Evolutionary conservation across 2,113 vertebrate species (phyloP), one percentile per base, ranked within the genome.

Genomic region (Pachycephala philippinensis): DNA sequence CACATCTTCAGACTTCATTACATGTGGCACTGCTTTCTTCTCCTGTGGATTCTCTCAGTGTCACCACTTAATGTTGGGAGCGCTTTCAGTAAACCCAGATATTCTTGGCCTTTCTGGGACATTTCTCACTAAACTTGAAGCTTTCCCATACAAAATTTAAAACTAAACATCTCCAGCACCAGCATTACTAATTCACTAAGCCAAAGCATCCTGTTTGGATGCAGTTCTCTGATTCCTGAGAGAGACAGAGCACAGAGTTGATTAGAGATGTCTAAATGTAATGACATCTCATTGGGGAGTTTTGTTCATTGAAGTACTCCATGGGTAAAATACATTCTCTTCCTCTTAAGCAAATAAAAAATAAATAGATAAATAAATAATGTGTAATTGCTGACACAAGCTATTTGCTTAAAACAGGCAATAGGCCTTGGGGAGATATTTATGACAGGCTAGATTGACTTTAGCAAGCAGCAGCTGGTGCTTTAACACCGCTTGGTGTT

Each of bases 401-500:
- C 71, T 88, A 75, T 97, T 96, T 95, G 81, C 89, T 93, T 95
- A 79, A 57, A 86, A 54, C 15, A 71, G 78, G 68, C 75, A 70
- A 13, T 79, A 80, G 76, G 50, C 94, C 87, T 95, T 76, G 64
- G 93, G 95, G 96, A 93, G 69, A 40, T 87, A 60, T 91, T 95
- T 96, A 60, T 71, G 94, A 57, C n/a, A 35, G 79, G 75, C 71
- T 93, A 65, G 86, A 86, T 57, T 95, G 94, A 87, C 93, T 96
- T 87, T 3, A 96, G 86, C 64, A 84, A 93, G 93, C 80, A 91
- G 85, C 93, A 97, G 96, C 95, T 97, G 95, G 85, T 94, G 88
- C 86, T 96, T 93, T 86, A 76, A 57, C 72, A 70, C 68, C 93
- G 53, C 88, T 78, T 8, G 8, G 40, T 82, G 79, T 70, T 91